Conservation (phyloP, 2,888 invertebrate species). For the Unio pictorum region DNA sequence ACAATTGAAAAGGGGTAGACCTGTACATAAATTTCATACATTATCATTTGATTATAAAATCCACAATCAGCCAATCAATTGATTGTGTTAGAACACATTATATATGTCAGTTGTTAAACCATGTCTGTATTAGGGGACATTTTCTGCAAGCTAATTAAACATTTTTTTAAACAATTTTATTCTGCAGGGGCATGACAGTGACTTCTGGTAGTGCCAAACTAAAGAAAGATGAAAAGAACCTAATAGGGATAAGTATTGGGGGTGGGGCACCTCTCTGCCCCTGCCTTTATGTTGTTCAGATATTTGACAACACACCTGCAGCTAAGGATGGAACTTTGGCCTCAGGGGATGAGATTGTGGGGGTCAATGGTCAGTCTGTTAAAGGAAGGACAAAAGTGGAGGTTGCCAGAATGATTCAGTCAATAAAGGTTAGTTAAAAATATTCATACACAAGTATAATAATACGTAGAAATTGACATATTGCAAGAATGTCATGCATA, state of each 20-base stretch:
- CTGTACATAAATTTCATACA: too few relatives aligned
- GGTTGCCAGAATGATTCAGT: conserved; percentile 99
- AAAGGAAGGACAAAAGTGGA: conserved; percentile 98
- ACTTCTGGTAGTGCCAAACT: conserved; percentile 93
- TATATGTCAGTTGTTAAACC: too few relatives aligned
- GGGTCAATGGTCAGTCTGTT: conserved; percentile 91
- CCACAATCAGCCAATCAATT: too few relatives aligned
- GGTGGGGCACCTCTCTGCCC: conserved; percentile 90
- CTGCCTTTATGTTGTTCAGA: conserved; percentile 98
- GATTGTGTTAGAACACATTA: too few relatives aligned
- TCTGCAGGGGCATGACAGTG: conserved; percentile 94
- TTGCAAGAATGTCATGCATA: too few relatives aligned
- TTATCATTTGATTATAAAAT: too few relatives aligned
- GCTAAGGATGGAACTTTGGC: conserved; percentile 93
- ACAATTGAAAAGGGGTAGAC: too few relatives aligned
- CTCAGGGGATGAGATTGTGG: conserved; percentile 95
- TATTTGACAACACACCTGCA: conserved; percentile 98
- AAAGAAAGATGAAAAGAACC: conserved; percentile 89
- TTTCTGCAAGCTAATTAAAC: background rate
- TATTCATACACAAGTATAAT: too few relatives aligned
- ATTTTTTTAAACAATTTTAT: conserved; percentile 4
- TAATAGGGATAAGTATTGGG: conserved; percentile 98
- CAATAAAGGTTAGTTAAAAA: conserved; percentile 79
- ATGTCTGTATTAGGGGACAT: background rate
- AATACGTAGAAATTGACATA: too few relatives aligned